A percentile compares a stretch with the other conserved stretches of the same genome.
Conservation (phyloP, 2,797 vertebrate species). For the Hippoglossus hippoglossus region DNA sequence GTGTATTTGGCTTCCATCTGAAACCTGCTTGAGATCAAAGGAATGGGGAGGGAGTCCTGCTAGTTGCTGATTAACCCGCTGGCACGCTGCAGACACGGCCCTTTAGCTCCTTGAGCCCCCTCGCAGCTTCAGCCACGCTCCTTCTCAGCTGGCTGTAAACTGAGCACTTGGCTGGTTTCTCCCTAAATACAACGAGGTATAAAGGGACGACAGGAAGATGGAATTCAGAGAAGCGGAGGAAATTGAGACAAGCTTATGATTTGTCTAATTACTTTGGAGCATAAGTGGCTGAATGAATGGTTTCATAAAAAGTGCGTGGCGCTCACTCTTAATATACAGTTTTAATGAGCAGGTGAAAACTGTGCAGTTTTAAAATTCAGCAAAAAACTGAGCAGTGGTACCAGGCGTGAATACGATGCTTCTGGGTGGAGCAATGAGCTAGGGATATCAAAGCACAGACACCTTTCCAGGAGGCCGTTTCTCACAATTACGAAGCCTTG, state of each 20-base stretch:
- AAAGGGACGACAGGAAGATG: conserved; percentile 2
- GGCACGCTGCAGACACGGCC: conserved; percentile 60
- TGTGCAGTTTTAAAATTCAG: neutral
- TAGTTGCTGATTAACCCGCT: conserved; percentile 78
- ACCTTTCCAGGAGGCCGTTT: conserved; percentile 28
- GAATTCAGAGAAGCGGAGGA: neutral
- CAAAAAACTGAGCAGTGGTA: neutral
- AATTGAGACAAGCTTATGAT: neutral
- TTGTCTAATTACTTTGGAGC: conserved; percentile 4
- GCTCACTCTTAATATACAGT: neutral
- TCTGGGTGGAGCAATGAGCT: neutral
- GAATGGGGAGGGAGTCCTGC: conserved; percentile 64
- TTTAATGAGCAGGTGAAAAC: conserved; percentile 20
- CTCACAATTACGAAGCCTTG: conserved; percentile 44
- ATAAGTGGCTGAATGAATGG: conserved; percentile 10
- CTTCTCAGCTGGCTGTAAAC: conserved; percentile 58
- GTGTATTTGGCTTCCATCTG: conserved; percentile 63
- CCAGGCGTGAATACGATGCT: conserved; percentile 1
- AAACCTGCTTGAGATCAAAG: conserved; percentile 77
- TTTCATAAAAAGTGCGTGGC: conserved; percentile 22
- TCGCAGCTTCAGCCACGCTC: conserved; percentile 48
- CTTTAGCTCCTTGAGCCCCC: conserved; percentile 61
- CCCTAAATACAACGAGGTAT: conserved; percentile 14
- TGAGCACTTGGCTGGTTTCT: conserved; percentile 46
- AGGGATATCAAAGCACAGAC: conserved; percentile 1